Conservation (phyloP, 35 echinoderm and acorn worm genomes). For the Apostichopus californicus region DNA sequence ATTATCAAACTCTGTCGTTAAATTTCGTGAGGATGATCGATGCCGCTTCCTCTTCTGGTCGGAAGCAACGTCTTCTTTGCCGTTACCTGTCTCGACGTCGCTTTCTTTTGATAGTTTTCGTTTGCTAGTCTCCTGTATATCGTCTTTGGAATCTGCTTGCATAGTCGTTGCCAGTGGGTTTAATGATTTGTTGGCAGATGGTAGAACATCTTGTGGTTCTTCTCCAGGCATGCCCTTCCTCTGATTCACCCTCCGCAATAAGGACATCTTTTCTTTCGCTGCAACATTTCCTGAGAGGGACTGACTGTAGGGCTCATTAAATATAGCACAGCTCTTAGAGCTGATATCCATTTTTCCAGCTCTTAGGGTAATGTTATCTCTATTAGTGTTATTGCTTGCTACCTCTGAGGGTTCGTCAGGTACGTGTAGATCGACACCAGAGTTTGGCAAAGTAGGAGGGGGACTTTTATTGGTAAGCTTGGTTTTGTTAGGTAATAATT, state of each 20-base stretch:
- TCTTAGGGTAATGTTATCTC: not conserved
- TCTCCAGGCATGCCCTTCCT: not conserved
- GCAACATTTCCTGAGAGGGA: not conserved
- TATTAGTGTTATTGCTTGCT: not conserved
- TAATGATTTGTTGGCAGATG: not conserved
- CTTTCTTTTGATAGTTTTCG: not conserved
- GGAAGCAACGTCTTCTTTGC: not conserved
- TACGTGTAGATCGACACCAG: not conserved
- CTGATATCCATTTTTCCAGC: not conserved
- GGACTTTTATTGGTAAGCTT: not conserved
- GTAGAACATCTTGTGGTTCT: not conserved
- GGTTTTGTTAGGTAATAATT: not conserved
- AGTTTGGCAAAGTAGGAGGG: not conserved
- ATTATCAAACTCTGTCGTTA: conserved; percentile 33
- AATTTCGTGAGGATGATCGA: conserved; percentile 35
- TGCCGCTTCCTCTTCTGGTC: conserved; percentile 6
- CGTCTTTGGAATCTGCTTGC: conserved; percentile 38
- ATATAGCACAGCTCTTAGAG: not conserved
- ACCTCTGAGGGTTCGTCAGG: not conserved
- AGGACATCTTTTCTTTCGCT: not conserved
- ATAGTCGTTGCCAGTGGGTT: conserved; percentile 6
- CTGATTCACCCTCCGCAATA: not conserved
- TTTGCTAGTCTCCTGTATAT: not conserved
- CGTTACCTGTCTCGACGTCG: not conserved
- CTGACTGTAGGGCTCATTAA: not conserved